Evolutionary conservation across 2,113 vertebrate species (phyloP).

Genomic region (Motacilla tschutschensis): DNA sequence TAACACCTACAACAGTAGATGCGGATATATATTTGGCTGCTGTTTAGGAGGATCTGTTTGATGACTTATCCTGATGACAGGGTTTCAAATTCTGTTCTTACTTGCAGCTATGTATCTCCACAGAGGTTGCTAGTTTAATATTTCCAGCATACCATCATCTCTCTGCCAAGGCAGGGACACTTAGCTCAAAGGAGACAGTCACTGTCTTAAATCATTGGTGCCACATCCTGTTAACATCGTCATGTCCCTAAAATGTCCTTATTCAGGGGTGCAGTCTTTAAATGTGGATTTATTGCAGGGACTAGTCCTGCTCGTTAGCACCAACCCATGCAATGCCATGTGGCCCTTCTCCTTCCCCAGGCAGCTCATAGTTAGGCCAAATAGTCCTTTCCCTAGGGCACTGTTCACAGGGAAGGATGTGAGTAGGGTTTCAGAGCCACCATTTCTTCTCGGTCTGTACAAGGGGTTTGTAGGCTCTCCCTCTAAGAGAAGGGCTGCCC

Average conservation of each 20-base stretch:
- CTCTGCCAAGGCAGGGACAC: not conserved
- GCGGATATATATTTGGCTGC: slow-evolving; percentile 64
- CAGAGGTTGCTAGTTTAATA: not conserved
- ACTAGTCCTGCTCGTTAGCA: not conserved
- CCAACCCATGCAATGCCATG: rapidly evolving
- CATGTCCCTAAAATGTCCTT: not conserved
- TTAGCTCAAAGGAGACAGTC: not conserved
- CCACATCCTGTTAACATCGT: not conserved
- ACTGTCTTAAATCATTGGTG: not conserved
- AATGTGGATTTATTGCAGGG: not conserved
- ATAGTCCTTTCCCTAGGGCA: not conserved
- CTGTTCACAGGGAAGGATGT: not conserved
- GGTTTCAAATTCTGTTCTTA: slow-evolving; percentile 25
- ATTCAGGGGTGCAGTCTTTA: not conserved
- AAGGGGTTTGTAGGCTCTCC: not conserved
- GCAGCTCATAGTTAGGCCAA: not conserved
- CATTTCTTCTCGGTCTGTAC: not conserved
- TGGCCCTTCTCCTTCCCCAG: not conserved
- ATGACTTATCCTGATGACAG: slow-evolving; percentile 30
- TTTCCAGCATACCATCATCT: not conserved
- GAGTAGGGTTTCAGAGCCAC: not conserved
- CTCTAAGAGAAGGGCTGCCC: not conserved
- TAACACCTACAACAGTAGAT: slow-evolving; percentile 71
- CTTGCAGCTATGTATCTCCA: not conserved
- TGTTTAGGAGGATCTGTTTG: slow-evolving; percentile 47